Evolutionary conservation across 1,140 invertebrate species (phyloP).

Genomic region (Mizuhopecten yessoensis): DNA sequence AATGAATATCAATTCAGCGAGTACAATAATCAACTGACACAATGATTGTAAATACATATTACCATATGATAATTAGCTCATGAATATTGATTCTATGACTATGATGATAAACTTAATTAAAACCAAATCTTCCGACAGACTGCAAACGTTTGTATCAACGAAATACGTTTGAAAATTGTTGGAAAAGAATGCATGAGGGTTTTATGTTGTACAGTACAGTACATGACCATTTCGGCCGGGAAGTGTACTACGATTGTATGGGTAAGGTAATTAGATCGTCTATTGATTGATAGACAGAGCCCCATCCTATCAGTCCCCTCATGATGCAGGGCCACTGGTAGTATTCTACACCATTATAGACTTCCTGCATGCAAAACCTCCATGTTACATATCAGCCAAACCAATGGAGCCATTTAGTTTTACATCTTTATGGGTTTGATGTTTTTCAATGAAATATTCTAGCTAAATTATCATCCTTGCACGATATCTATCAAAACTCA

Average conservation of each 20-base stretch:
- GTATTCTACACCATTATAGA: conserved; percentile 2
- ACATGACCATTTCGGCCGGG: not conserved
- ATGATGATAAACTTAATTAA: too few species aligned
- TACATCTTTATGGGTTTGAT: conserved; percentile 22
- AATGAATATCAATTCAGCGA: too few species aligned
- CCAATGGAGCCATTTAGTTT: not conserved
- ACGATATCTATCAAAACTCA: not conserved
- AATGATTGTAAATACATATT: too few species aligned
- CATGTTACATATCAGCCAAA: conserved; percentile 38
- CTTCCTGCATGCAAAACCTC: not conserved
- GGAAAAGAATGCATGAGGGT: too few species aligned
- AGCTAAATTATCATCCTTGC: conserved; percentile 21
- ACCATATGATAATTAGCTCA: too few species aligned
- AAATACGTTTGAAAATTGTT: too few species aligned
- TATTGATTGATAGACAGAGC: conserved; percentile 16
- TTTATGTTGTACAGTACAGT: not conserved
- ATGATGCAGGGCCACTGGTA: not conserved
- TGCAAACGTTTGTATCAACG: too few species aligned
- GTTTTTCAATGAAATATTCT: conserved; percentile 29
- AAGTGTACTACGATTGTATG: not conserved
- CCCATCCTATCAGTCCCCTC: not conserved
- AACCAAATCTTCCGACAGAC: too few species aligned
- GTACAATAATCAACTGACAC: too few species aligned
- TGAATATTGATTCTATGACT: too few species aligned
- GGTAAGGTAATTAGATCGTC: not conserved